Evolutionary conservation across 2,888 invertebrate species (phyloP), one percentile per base, ranked within the genome.

Genomic region (Pterostichus niger): DNA sequence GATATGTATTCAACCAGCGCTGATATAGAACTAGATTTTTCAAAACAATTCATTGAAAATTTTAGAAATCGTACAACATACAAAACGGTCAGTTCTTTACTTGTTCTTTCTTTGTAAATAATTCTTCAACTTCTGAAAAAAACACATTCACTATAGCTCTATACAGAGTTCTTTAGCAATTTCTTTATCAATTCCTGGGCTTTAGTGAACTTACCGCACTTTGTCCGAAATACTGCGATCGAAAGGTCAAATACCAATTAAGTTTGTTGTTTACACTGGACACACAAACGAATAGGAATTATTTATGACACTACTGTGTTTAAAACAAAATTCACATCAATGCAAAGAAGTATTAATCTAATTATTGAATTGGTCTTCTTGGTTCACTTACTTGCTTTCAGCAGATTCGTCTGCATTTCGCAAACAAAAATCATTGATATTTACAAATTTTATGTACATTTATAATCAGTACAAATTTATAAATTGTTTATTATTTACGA

Each of bases 101-200:
- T 49, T 49, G 49, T 49, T 49, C 49, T 6, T 49, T 5, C 40
- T 40, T 40, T 56, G 56, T 49, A 49, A 2, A 49, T 49, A 49
- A 49, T 49, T 11, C 6, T 49, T 6, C 56, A 40, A 40, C 40
- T 40, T 40, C 56, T 56, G 56, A 13, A 56, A 56, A 17, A 56
- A 52, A 24, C 2, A 52, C 56, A 56, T 56, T 56, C 24, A 56
- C 56, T 56, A 56, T 15, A n/a, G 56, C 24, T 17, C 13, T n/a
- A 52, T 52, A 17, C 56, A 56, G 17, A 40, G 40, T 40, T 7
- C 9, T 40, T 40, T 40, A 40, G 5, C 31, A 24, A 33, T 61
- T 61, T 61, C 33, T 46, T 64, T 40, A 40, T 75, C 75, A 75
- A 75, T 75, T 75, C 75, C 75, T 75, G 49, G 75, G 75, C 75